Evolutionary conservation across 2,113 vertebrate genomes (phyloP).

Genomic region (Sitta europaea): DNA sequence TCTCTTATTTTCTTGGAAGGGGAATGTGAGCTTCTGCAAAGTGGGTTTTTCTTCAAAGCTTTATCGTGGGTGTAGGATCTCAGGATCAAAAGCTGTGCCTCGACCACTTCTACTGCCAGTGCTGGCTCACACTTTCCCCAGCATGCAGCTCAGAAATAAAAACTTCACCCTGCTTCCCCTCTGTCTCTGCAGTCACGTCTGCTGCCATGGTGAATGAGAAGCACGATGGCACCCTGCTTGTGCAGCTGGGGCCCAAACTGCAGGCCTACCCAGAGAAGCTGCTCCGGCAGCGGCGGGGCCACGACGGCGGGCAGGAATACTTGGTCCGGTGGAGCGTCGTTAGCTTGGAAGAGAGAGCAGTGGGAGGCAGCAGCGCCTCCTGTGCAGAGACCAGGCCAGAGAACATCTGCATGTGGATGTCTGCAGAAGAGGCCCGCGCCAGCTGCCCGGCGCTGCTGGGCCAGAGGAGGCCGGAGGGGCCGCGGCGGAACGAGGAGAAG

Average conservation of each 20-base stretch:
- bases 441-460: too few species aligned
- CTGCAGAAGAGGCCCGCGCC: too few species aligned
- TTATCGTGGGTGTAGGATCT: not conserved
- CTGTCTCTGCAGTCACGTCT: not conserved
- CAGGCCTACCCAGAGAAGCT: slow-evolving; percentile 85
- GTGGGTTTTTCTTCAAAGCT: not conserved
- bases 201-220: slow-evolving; percentile 79
- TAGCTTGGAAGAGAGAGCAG: slow-evolving; percentile 64
- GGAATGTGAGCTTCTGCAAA: not conserved
- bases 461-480: too few species aligned
- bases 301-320: slow-evolving; percentile 81
- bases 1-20: not conserved
- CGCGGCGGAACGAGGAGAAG: too few species aligned
- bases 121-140: not conserved
- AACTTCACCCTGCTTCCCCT: not conserved
- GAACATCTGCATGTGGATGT: too few species aligned
- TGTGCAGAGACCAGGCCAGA: too few species aligned
- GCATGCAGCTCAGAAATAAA: not conserved
- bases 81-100: not conserved
- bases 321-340: slow-evolving; percentile 82
- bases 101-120: not conserved
- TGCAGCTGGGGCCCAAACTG: slow-evolving; percentile 79
- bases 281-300: slow-evolving; percentile 84
- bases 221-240: slow-evolving; percentile 79
- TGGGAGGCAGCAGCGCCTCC: not conserved